Base-by-base conservation (phyloP, 2,888 invertebrate genomes). In the Thelaira solivaga region DNA sequence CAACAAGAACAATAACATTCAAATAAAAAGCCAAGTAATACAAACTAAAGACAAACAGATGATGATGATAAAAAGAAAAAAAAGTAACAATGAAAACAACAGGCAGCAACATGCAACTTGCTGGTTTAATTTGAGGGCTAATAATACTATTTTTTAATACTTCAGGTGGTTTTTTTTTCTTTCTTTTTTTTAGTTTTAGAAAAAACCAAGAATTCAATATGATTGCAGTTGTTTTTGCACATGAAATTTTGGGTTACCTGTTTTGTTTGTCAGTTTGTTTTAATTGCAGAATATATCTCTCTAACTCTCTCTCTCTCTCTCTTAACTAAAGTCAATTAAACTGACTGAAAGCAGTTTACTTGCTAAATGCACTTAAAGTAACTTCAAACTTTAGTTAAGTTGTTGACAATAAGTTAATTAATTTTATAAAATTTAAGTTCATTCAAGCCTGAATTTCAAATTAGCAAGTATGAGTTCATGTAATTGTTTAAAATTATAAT, bases 71-170 rank as follows among this genome's bases (percentile, higher is more conserved):
- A 26, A n/a, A 20, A 26, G 24, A 29, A 34, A 57, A 18, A 68
- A 39, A n/a, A n/a, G n/a, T n/a, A n/a, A n/a, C n/a, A n/a, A n/a
- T n/a, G n/a, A n/a, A n/a, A n/a, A n/a, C n/a, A n/a, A n/a, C n/a
- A n/a, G n/a, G n/a, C 31, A 53, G 36, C 10, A 45, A 22, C 43
- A 43, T 43, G 53, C 22, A 67, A 67, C 22, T 47, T 64, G 24
- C 51, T 51, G 59, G 24, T 43, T 57, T 57, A 68, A 62, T 74
- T 74, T 65, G 55, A 49, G 65, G 61, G 74, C 65, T 55, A 71
- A 74, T 78, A 74, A 69, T 53, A 74, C 41, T 49, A 53, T 69
- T 73, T 73, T 68, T 36, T 51, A 78, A 59, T 77, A 73, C 77
- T 64, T 69, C 74, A 69, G 74, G 55, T 74, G 78, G 59, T 53